A percentile compares a stretch with the other conserved stretches of the same genome.
Conservation (phyloP, 2,888 invertebrate genomes). For the Xylophagus ater region DNA sequence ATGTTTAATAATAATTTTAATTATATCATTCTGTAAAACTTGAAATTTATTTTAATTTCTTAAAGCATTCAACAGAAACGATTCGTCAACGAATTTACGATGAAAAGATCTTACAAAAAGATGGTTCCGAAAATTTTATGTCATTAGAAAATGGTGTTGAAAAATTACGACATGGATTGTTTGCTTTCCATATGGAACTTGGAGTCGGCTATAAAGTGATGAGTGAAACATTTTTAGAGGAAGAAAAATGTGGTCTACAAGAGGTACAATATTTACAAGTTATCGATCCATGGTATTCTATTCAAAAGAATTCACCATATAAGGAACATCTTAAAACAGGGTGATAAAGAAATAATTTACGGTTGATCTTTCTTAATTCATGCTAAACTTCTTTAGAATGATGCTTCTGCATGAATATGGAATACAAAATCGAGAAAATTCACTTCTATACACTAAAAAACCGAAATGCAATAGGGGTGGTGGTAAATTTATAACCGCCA, state of each 20-base stretch:
- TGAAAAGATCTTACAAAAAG: constrained; percentile 51
- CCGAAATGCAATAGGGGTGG: constrained; percentile 44
- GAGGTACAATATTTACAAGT: constrained; percentile 55
- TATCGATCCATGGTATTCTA: constrained; percentile 51
- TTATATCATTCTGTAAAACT: constrained; percentile 7
- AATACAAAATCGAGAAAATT: constrained; percentile 44
- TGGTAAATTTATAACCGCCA: constrained; percentile 48
- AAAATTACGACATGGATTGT: constrained; percentile 47
- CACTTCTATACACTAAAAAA: constrained; percentile 46
- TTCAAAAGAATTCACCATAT: constrained; percentile 50
- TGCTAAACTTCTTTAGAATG: too few species aligned
- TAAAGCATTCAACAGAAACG: constrained; percentile 53
- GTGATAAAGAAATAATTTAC: constrained; percentile 34
- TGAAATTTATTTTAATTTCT: constrained; percentile 16
- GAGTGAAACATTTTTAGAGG: constrained; percentile 53
- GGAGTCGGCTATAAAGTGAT: constrained; percentile 55
- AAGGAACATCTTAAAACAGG: constrained; percentile 53
- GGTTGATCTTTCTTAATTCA: background rate
- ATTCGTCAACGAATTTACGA: constrained; percentile 50
- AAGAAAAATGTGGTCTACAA: constrained; percentile 57
- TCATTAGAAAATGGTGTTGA: constrained; percentile 50
- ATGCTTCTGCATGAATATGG: constrained; percentile 49
- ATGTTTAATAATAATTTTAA: constrained; percentile 3
- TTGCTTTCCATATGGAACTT: constrained; percentile 57
- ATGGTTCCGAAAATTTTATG: constrained; percentile 47